Conservation (phyloP, 2,888 invertebrate genomes). For the Microdon myrmicae region DNA sequence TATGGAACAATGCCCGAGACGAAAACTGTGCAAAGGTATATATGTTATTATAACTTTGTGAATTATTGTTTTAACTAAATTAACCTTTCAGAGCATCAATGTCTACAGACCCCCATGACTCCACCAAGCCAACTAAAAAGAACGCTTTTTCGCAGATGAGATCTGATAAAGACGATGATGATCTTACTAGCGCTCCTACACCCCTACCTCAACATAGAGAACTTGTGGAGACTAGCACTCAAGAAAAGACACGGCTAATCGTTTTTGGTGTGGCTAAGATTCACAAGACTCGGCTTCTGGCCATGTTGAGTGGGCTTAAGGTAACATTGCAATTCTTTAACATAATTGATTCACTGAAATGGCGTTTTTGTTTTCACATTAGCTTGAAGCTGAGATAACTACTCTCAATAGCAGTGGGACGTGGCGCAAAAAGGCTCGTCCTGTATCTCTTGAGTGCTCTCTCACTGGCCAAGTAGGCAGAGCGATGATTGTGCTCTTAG, state of each 20-base stretch:
- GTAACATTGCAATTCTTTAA: conserved; percentile 15
- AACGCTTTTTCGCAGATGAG: conserved; percentile 70
- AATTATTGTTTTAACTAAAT: conserved; percentile 52
- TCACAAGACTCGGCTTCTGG: conserved; percentile 84
- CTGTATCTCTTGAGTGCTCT: conserved; percentile 78
- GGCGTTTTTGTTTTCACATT: neutral
- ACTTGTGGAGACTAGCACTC: conserved; percentile 64
- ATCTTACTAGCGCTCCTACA: conserved; percentile 66
- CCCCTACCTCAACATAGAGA: conserved; percentile 63
- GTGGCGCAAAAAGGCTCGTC: conserved; percentile 84
- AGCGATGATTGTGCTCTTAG: conserved; percentile 90
- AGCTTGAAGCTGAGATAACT: conserved; percentile 90
- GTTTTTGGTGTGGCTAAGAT: conserved; percentile 91
- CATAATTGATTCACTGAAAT: neutral
- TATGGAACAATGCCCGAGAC: conserved; percentile 96
- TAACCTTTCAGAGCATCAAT: conserved; percentile 71
- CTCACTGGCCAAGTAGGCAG: conserved; percentile 90
- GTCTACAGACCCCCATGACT: conserved; percentile 76
- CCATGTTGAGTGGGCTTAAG: conserved; percentile 92
- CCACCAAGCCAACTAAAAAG: conserved; percentile 73
- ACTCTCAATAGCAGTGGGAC: conserved; percentile 91
- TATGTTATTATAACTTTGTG: conserved; percentile 41
- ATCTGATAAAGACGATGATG: conserved; percentile 68
- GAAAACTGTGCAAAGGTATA: conserved; percentile 77
- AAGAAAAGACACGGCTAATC: conserved; percentile 78